Evolutionary conservation across 1,140 invertebrate genomes (phyloP), one percentile per base, ranked within the genome.

Genomic region (Schlechtendalia chinensis): DNA sequence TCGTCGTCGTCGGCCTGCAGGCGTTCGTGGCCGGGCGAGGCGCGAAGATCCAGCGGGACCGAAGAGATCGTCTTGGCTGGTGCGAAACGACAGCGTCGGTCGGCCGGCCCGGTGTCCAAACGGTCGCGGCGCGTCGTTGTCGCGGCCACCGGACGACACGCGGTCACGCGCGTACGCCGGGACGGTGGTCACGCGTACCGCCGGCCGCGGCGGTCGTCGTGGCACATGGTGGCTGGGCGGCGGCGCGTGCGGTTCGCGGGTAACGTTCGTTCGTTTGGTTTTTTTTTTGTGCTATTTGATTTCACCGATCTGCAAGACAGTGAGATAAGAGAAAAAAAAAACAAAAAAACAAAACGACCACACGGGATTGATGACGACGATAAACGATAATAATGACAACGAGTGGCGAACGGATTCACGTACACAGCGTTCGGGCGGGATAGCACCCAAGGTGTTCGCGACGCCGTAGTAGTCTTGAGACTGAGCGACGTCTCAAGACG

Each of bases 11-110:
- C 80, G 80, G 81, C 82, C 83, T 61, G 81, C 72, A 54, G 81
- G n/a, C 32, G 69, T 81, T 82, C 82, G 81, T 82, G 81, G 81
- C 83, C 83, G 71, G 82, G 81, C 22, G 81, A 69, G 72, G 84
- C 83, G 81, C 83, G 81, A 29, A 84, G 82, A 82, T 84, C 84
- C 79, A 84, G 81, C 82, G 84, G 83, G 81, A 82, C 83, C 71
- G 84, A 84, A 82, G 83, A 82, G 82, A 83, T 84, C 82, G 79
- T 84, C 82, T 80, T 65, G 59, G 56, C 58, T 79, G 75, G 16
- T 39, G 32, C 5, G 50, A 53, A 71, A 45, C 53, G 27, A 59
- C n/a, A 10, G 22, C 19, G 54, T 8, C 14, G 32, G 3, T 39
- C 45, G 11, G n/a, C 65, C 14, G 32, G 12, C 39, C 14, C 47